Percentiles rank a stretch among this genome's conserved stretches.
Evolutionary conservation across 1,140 invertebrate genomes (phyloP).

Genomic region (Atta cephalotes): DNA sequence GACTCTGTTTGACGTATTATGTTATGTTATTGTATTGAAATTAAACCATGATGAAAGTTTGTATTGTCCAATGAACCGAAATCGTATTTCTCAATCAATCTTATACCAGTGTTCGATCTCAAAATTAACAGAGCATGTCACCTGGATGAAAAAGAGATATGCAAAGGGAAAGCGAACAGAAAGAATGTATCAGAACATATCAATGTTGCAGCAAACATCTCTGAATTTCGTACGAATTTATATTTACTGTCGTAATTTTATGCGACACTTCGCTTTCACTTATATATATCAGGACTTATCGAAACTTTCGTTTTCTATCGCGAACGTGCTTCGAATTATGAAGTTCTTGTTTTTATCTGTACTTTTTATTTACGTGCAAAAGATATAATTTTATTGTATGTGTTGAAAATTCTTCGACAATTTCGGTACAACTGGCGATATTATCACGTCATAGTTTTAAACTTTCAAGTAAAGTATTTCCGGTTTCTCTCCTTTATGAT

Average conservation of each 20-base stretch:
- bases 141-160: conserved; percentile 8
- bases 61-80: conserved; percentile 15
- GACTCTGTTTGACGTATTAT: background rate
- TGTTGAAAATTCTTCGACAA: background rate
- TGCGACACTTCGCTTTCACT: conserved; percentile 14
- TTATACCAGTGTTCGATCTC: background rate
- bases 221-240: conserved; percentile 3
- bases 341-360: background rate
- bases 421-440: background rate
- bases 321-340: background rate
- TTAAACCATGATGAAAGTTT: background rate
- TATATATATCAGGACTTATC: background rate
- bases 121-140: conserved; percentile 45
- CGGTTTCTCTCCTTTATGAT: background rate
- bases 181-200: background rate
- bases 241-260: background rate
- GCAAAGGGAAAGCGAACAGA: conserved; percentile 5
- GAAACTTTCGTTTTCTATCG: conserved; percentile 12
- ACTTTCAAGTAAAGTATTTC: background rate
- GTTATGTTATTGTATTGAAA: background rate
- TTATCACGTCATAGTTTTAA: background rate
- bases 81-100: conserved; percentile 14
- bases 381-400: background rate
- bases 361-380: background rate
- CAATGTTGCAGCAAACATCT: background rate